phyloP scores from a whole-genome alignment of 1,140 invertebrate species.

The Drosophila kanapiae region DNA sequence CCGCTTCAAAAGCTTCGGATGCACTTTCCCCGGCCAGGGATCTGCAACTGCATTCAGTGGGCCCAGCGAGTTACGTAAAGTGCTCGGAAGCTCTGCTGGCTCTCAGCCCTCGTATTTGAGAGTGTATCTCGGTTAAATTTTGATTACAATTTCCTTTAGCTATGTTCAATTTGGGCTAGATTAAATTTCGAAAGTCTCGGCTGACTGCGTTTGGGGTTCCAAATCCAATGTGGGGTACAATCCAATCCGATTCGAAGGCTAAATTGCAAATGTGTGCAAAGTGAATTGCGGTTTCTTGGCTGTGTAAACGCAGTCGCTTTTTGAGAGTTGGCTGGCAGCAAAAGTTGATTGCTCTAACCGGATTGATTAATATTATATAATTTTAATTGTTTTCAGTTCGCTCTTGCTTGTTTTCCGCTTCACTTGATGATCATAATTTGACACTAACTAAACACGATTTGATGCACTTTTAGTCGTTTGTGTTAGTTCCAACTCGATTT shows the following conservation, averaged over 20 bases:
- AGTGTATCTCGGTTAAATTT: slow-evolving; percentile 52
- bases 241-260: slow-evolving; percentile 49
- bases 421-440: slow-evolving; percentile 65
- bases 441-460: slow-evolving; percentile 51
- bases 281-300: slow-evolving; percentile 29
- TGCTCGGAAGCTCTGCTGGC: slow-evolving; percentile 1
- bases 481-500: slow-evolving; percentile 16
- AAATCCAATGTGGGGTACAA: slow-evolving; percentile 48
- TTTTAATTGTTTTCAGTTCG: slow-evolving; percentile 44
- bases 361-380: slow-evolving; percentile 57
- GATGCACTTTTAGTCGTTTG: slow-evolving; percentile 42
- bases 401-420: slow-evolving; percentile 19
- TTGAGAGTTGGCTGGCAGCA: slow-evolving; percentile 9
- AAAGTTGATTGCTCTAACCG: slow-evolving; percentile 37
- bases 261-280: slow-evolving; percentile 26
- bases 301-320: slow-evolving; percentile 61
- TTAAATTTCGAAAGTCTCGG: slow-evolving; percentile 27
- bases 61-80: slow-evolving; percentile 38
- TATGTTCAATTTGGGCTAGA: slow-evolving; percentile 44
- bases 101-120: background rate
- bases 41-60: slow-evolving; percentile 20
- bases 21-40: slow-evolving; percentile 51
- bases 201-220: slow-evolving; percentile 55
- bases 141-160: slow-evolving; percentile 65
- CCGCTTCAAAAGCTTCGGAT: slow-evolving; percentile 54